These are phyloP conservation scores for Lemur catta DNA, from an alignment of 2,797 vertebrate species.

Conservation along the genomic window DNA sequence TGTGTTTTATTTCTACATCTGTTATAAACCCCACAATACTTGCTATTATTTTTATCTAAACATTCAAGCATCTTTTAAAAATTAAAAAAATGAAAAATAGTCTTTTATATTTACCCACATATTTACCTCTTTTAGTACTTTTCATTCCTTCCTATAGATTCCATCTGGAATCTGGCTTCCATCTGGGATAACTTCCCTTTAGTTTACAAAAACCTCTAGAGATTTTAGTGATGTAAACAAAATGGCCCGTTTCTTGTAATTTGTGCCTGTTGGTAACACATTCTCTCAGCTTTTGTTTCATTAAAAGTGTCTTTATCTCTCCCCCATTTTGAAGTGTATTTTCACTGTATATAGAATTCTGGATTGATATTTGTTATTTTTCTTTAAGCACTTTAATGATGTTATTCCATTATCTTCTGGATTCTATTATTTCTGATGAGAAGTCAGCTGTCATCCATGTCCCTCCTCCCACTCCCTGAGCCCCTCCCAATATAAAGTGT, in stretches of 20 bases:
- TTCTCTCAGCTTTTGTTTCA: neutral
- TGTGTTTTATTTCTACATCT: neutral
- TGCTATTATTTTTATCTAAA: conserved; percentile 1
- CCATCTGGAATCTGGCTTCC: neutral
- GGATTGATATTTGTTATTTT: neutral
- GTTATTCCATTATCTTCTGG: neutral
- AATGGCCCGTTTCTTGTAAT: neutral
- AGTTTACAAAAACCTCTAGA: neutral
- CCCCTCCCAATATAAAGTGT: neutral
- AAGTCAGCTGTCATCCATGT: neutral
- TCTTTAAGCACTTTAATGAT: neutral
- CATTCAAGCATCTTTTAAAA: neutral
- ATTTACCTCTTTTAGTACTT: neutral
- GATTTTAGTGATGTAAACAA: neutral
- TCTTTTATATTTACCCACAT: neutral
- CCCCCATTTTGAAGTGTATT: neutral
- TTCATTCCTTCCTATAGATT: neutral
- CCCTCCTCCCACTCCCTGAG: neutral
- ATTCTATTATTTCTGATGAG: neutral
- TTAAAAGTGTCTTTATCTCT: neutral
- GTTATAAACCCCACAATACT: neutral
- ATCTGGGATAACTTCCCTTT: neutral
- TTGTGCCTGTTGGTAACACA: neutral
- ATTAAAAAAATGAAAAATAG: neutral
- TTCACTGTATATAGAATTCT: neutral